These are phyloP conservation scores for Sminthurinus signatus DNA, from an alignment of 1,140 invertebrate genomes.

Conservation along the genomic window DNA sequence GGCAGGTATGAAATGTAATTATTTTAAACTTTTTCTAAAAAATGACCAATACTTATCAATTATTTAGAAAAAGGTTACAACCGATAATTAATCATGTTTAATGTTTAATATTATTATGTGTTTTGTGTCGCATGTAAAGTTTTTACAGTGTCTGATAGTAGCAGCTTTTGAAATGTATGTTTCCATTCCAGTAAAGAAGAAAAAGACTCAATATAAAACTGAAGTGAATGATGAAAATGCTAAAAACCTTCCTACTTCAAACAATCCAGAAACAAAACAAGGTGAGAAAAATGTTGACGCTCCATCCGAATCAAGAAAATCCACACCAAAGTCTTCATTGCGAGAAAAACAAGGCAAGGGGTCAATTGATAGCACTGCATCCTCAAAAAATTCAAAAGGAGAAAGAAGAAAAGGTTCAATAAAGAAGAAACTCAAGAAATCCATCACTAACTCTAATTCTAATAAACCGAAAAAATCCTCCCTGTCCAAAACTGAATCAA, in stretches of 20 bases:
- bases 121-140: slow-evolving; percentile 18
- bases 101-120: not conserved
- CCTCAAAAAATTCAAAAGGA: not conserved
- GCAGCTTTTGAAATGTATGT: slow-evolving; percentile 14
- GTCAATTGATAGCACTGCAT: not conserved
- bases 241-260: too few species aligned
- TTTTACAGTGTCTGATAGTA: slow-evolving; percentile 28
- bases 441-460: too few species aligned
- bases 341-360: not conserved
- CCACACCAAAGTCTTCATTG: too few species aligned
- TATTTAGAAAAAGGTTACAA: not conserved
- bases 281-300: not conserved
- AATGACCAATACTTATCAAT: not conserved
- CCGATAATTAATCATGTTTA: not conserved
- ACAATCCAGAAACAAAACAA: not conserved
- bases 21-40: too few species aligned
- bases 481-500: too few species aligned
- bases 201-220: not conserved
- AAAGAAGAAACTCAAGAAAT: too few species aligned
- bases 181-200: slow-evolving; percentile 13
- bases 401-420: too few species aligned
- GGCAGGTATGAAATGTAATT: slow-evolving; percentile 33
- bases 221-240: slow-evolving; percentile 1
- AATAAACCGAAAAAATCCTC: too few species aligned
- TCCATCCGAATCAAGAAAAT: not conserved